phyloP scores from a whole-genome alignment of 2,113 vertebrate species.

The Marcusenius ussheri region DNA sequence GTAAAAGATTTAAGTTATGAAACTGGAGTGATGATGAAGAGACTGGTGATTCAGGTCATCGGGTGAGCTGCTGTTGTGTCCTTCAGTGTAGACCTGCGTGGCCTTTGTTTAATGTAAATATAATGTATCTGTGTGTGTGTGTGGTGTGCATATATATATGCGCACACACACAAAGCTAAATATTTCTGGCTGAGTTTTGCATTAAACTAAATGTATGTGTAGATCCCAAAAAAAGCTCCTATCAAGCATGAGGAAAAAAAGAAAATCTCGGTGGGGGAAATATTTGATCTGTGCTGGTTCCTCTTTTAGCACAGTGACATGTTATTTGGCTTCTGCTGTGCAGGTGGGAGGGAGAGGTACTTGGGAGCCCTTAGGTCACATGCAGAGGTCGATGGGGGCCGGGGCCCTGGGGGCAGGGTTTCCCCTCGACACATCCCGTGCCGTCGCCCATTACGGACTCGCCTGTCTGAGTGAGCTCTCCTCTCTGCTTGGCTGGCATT shows the following conservation, averaged over 20 bases:
- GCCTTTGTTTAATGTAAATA: constrained; percentile 18
- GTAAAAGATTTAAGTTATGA: background rate
- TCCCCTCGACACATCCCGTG: background rate
- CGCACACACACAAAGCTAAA: background rate
- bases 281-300: background rate
- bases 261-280: background rate
- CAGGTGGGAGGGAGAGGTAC: background rate
- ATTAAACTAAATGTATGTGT: background rate
- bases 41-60: background rate
- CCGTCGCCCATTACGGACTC: background rate
- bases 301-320: background rate
- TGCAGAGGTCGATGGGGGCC: background rate
- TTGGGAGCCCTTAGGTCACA: background rate
- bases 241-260: background rate
- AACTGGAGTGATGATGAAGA: background rate
- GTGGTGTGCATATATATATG: background rate
- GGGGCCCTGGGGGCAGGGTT: background rate
- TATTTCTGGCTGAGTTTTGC: background rate
- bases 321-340: background rate
- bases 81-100: background rate
- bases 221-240: background rate
- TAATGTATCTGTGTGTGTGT: constrained; percentile 3
- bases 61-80: background rate
- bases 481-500: constrained; percentile 6
- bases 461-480: background rate